These are phyloP conservation scores for Thymelicus acteon DNA, from an alignment of 2,888 invertebrate genomes.

Conservation along the genomic window DNA sequence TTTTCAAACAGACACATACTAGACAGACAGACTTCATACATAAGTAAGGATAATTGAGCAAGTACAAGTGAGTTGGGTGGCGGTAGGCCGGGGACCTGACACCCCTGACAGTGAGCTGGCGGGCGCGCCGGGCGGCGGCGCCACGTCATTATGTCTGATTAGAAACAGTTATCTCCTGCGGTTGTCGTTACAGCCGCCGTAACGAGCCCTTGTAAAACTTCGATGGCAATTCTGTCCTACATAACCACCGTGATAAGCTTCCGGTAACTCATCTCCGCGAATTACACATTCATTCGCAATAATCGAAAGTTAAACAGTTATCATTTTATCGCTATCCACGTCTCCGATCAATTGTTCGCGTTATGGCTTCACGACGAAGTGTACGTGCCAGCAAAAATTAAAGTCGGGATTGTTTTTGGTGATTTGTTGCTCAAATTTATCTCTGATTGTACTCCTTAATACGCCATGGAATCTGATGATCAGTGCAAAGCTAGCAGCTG, in stretches of 20 bases:
- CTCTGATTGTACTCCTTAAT: constrained; percentile 53
- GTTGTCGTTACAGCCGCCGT: constrained; percentile 77
- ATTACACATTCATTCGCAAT: constrained; percentile 60
- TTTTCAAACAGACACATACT: background rate
- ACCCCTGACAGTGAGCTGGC: constrained; percentile 39
- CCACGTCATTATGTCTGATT: constrained; percentile 76
- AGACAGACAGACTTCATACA: background rate
- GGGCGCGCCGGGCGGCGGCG: constrained; percentile 48
- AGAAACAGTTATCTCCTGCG: constrained; percentile 80
- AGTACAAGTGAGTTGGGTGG: constrained; percentile 10
- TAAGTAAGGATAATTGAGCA: constrained; percentile 17
- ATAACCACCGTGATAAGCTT: constrained; percentile 70
- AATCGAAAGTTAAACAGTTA: constrained; percentile 21
- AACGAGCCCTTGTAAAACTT: constrained; percentile 80
- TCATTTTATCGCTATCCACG: constrained; percentile 32
- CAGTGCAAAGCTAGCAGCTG: constrained; percentile 58
- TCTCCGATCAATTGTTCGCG: constrained; percentile 26
- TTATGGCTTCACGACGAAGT: constrained; percentile 13
- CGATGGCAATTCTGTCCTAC: constrained; percentile 71
- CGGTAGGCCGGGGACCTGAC: constrained; percentile 17
- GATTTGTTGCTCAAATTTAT: constrained; percentile 35
- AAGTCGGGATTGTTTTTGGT: constrained; percentile 29
- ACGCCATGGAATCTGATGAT: constrained; percentile 52
- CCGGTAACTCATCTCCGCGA: constrained; percentile 65
- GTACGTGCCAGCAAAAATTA: constrained; percentile 27